Conservation (phyloP, 2,888 invertebrate species). For the Auanema freiburgensis region DNA sequence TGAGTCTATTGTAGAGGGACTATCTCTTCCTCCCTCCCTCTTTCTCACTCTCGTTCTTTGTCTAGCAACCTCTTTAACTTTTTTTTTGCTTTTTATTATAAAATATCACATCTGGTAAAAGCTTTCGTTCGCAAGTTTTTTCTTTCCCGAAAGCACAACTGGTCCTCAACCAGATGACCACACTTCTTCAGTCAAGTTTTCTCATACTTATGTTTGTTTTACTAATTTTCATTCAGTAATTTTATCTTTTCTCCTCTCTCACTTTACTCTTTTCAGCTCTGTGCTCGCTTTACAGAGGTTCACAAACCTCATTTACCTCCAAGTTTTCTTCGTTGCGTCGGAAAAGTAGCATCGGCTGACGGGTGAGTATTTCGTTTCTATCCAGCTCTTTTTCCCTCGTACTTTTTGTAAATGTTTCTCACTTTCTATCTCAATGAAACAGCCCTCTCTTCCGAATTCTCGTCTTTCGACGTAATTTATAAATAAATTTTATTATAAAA, state of each 20-base stretch:
- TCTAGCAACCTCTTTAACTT: slow-evolving; percentile 6
- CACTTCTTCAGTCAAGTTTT: not conserved
- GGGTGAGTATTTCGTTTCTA: slow-evolving; percentile 18
- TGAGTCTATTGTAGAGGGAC: not conserved
- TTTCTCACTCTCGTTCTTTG: not conserved
- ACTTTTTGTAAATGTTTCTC: not conserved
- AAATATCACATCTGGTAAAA: slow-evolving; percentile 1
- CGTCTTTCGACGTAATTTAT: too few relatives aligned
- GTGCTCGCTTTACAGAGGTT: slow-evolving; percentile 19
- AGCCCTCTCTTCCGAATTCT: not conserved
- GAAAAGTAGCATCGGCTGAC: slow-evolving; percentile 21
- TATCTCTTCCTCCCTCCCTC: not conserved
- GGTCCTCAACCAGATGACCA: not conserved
- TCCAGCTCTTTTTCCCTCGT: not conserved
- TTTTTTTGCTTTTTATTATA: not conserved
- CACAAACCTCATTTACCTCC: slow-evolving; percentile 19
- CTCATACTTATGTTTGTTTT: not conserved
- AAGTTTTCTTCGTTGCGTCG: slow-evolving; percentile 20
- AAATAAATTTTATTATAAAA: slow-evolving; percentile 4
- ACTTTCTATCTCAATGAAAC: not conserved
- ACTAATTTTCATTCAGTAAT: not conserved
- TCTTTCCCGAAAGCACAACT: slow-evolving; percentile 3
- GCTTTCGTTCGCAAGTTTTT: not conserved
- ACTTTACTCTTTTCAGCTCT: slow-evolving; percentile 17
- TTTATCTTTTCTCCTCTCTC: not conserved